Evolutionary conservation across 2,888 invertebrate genomes (phyloP).

Genomic region (Lydus trimaculatus): DNA sequence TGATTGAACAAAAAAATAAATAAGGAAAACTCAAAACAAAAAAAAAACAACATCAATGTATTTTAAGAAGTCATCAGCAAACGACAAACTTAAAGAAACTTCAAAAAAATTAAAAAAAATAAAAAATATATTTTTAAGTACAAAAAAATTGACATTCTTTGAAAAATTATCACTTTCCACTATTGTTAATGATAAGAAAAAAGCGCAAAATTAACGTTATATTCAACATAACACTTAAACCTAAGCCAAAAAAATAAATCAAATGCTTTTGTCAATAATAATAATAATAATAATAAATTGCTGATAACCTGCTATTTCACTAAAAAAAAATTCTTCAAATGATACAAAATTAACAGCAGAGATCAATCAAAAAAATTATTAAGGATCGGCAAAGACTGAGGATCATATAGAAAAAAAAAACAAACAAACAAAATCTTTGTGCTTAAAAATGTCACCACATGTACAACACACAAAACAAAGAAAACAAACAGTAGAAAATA

Average conservation of each 20-base stretch:
- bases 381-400: conserved; percentile 53
- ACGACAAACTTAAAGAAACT: neutral
- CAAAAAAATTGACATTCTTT: neutral
- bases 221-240: neutral
- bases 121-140: neutral
- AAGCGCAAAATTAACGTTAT: neutral
- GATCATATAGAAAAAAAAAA: too few species aligned
- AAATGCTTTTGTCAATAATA: too few species aligned
- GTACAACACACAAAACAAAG: conserved; percentile 29
- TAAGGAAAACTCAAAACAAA: neutral
- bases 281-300: conserved; percentile 30
- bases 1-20: neutral
- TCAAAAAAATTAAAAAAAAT: too few species aligned
- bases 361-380: conserved; percentile 11
- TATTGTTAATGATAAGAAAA: neutral
- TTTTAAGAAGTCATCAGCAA: too few species aligned
- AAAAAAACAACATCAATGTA: too few species aligned
- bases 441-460: conserved; percentile 43
- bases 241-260: conserved; percentile 21
- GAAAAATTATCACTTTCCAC: neutral
- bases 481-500: conserved; percentile 34
- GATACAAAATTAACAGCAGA: too few species aligned
- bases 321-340: neutral
- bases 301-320: neutral
- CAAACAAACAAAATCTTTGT: conserved; percentile 53